phyloP scores from a whole-genome alignment of 2,113 vertebrate species.

The Macroglossus sobrinus region DNA sequence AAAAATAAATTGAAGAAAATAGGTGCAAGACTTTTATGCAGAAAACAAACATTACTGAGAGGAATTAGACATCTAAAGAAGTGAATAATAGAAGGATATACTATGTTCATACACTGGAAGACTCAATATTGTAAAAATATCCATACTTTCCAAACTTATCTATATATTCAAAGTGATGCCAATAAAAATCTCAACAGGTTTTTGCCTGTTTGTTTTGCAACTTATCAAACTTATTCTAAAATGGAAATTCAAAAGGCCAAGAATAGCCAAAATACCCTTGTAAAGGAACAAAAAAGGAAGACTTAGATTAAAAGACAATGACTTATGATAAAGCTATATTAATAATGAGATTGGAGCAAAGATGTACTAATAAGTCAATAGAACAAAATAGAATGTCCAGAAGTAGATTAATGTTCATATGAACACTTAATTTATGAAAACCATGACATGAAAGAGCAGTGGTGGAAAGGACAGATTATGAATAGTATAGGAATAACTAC shows the following conservation, averaged over 20 bases:
- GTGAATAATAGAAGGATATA: not conserved
- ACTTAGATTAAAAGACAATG: not conserved
- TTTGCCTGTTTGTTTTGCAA: not conserved
- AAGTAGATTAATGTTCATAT: not conserved
- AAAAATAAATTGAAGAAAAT: not conserved
- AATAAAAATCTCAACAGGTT: not conserved
- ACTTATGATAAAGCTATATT: not conserved
- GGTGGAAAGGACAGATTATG: not conserved
- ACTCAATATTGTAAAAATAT: not conserved
- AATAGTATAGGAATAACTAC: not conserved
- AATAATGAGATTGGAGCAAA: not conserved
- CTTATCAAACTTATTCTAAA: conserved; percentile 12
- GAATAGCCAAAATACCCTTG: not conserved
- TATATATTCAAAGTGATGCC: not conserved
- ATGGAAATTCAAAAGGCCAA: not conserved
- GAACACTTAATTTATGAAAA: not conserved
- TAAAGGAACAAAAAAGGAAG: not conserved
- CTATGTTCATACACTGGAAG: not conserved
- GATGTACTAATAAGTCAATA: not conserved
- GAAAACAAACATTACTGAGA: not conserved
- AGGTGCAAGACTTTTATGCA: not conserved
- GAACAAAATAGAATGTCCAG: not conserved
- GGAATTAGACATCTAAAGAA: not conserved
- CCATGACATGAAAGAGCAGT: not conserved
- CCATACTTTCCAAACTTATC: not conserved